Evolutionary conservation across 2,797 vertebrate species (phyloP).

Genomic region (Cryptoprocta ferox): DNA sequence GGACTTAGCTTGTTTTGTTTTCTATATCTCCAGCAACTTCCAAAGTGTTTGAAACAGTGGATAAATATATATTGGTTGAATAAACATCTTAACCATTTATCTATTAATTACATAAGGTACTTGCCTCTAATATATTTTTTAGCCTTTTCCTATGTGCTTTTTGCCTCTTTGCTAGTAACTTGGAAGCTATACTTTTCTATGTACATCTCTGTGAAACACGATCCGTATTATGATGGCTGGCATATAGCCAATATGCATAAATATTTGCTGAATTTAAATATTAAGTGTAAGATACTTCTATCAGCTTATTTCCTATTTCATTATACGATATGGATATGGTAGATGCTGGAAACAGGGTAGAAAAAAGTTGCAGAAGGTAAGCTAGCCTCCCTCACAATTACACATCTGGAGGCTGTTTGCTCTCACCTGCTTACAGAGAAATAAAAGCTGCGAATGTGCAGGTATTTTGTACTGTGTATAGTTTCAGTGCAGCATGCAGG

Average conservation of each 20-base stretch:
- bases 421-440: not conserved
- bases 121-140: not conserved
- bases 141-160: not conserved
- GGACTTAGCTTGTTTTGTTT: not conserved
- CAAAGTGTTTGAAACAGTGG: not conserved
- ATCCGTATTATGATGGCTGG: not conserved
- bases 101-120: not conserved
- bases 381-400: not conserved
- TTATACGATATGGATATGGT: not conserved
- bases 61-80: not conserved
- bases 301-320: not conserved
- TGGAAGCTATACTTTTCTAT: not conserved
- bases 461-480: not conserved
- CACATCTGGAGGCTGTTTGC: not conserved
- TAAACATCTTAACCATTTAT: not conserved
- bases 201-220: not conserved
- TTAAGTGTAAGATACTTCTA: not conserved
- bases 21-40: not conserved
- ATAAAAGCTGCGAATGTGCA: not conserved
- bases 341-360: not conserved
- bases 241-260: not conserved
- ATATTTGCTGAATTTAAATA: slow-evolving; percentile 30
- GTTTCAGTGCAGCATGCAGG: not conserved
- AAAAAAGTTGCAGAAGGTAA: not conserved
- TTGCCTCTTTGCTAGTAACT: not conserved